These are phyloP conservation scores for Emberiza fucata DNA, from an alignment of 2,113 vertebrate species.

Conservation along the genomic window DNA sequence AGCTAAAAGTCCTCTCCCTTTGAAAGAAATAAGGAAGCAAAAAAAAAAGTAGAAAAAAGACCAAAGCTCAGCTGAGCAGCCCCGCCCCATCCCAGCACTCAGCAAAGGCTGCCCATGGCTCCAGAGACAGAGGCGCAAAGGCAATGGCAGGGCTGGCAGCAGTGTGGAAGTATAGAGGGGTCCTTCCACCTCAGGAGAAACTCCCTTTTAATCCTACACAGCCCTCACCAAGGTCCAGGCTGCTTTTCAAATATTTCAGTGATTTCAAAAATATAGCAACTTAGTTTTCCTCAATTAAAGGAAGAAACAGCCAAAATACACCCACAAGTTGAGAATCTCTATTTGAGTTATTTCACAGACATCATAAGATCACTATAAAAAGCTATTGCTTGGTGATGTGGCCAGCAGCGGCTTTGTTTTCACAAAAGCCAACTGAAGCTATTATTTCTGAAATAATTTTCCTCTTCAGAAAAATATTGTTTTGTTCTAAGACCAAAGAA, in stretches of 20 bases:
- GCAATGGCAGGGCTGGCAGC: neutral
- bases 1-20: neutral
- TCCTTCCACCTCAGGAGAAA: neutral
- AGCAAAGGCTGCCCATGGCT: neutral
- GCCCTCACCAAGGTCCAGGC: neutral
- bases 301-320: neutral
- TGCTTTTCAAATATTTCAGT: neutral
- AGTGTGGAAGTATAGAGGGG: neutral
- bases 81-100: neutral
- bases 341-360: neutral
- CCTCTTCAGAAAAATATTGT: neutral
- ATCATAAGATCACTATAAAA: neutral
- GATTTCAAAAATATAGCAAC: neutral
- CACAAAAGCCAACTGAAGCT: neutral
- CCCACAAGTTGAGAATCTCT: neutral
- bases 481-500: neutral
- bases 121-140: neutral
- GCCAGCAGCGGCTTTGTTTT: neutral
- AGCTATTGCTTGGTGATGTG: neutral
- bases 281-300: neutral
- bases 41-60: neutral
- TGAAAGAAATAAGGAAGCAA: neutral
- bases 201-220: neutral
- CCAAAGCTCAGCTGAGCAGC: neutral
- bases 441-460: constrained; percentile 5